These are phyloP conservation scores for Blera fallax DNA, from an alignment of 2,888 invertebrate genomes.

Conservation along the genomic window DNA sequence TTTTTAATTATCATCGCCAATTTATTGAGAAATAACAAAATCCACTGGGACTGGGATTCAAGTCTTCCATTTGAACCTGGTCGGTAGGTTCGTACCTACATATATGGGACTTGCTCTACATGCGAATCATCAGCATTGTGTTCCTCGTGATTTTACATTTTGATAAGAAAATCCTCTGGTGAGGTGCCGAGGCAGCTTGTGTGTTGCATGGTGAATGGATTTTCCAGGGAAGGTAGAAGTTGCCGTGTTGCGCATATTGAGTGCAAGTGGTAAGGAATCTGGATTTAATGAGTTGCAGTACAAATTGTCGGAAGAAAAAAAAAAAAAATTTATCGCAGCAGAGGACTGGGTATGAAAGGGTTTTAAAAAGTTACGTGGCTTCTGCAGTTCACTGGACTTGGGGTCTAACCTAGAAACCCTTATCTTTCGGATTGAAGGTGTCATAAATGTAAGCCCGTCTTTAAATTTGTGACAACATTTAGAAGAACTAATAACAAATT, in stretches of 20 bases:
- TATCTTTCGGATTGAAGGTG: too few species aligned
- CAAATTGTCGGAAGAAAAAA: conserved; percentile 56
- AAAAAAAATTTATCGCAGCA: too few species aligned
- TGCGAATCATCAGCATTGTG: conserved; percentile 57
- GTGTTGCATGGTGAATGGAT: conserved; percentile 55
- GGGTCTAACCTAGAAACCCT: too few species aligned
- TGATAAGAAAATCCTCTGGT: conserved; percentile 52
- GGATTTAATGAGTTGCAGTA: conserved; percentile 63
- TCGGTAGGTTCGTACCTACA: not conserved
- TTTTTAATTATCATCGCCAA: conserved; percentile 56
- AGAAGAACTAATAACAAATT: too few species aligned
- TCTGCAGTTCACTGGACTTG: conserved; percentile 7
- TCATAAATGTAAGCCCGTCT: too few species aligned
- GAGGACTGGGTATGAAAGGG: not conserved
- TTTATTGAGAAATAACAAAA: conserved; percentile 68
- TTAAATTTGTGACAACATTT: too few species aligned
- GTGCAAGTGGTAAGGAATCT: conserved; percentile 54
- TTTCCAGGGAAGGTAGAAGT: conserved; percentile 47
- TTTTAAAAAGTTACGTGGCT: not conserved
- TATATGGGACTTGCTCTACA: conserved; percentile 55
- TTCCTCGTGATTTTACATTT: conserved; percentile 68
- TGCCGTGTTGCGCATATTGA: conserved; percentile 65
- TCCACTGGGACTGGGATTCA: conserved; percentile 44
- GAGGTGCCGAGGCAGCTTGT: conserved; percentile 18
- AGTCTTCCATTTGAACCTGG: conserved; percentile 42